phyloP scores from a whole-genome alignment of 2,113 vertebrate species.

The Leptocoma aspasia region DNA sequence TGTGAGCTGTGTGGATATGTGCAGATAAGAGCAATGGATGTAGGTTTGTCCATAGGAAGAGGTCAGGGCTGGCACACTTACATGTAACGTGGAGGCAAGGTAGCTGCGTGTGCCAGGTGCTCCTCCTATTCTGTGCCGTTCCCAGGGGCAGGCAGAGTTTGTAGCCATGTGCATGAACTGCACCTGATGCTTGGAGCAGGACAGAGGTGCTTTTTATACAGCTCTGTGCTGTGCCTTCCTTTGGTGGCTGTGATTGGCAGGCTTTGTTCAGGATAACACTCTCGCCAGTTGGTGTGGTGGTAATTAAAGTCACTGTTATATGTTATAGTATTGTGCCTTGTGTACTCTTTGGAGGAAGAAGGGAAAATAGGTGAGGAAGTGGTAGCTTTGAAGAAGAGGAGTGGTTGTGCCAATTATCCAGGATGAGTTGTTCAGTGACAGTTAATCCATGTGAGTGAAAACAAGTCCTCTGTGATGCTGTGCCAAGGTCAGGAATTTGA shows the following conservation, averaged over 20 bases:
- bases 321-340: background rate
- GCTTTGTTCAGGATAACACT: background rate
- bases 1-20: background rate
- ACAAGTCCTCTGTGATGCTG: slow-evolving; percentile 24
- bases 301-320: background rate
- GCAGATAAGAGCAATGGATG: background rate
- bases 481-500: slow-evolving; percentile 46
- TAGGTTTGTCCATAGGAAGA: background rate
- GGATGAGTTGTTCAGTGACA: slow-evolving; percentile 3
- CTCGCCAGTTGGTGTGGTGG: background rate
- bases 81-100: background rate
- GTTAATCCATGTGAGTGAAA: slow-evolving; percentile 24
- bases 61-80: background rate
- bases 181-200: background rate
- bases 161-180: accelerated
- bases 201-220: background rate
- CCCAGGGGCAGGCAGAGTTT: background rate
- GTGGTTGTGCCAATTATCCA: slow-evolving; percentile 28
- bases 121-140: background rate
- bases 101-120: background rate
- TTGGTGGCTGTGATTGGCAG: background rate
- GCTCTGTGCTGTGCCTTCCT: accelerated
- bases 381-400: slow-evolving; percentile 34
- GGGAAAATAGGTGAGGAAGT: slow-evolving; percentile 1
- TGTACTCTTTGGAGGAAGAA: background rate